These are phyloP conservation scores for Acronicta aceris DNA, from an alignment of 2,888 invertebrate genomes.

Conservation along the genomic window DNA sequence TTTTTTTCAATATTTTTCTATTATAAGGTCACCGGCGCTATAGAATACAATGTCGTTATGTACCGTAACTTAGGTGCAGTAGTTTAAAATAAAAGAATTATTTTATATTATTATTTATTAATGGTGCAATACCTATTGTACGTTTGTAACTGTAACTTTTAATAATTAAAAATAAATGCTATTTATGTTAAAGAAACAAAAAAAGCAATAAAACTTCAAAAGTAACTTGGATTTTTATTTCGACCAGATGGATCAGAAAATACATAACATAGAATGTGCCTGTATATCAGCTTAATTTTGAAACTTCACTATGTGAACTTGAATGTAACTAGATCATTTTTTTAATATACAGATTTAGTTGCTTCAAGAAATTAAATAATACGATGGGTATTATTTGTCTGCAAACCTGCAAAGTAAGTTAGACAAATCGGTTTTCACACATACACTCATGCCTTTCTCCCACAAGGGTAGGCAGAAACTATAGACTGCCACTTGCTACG, in stretches of 20 bases:
- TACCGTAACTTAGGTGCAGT: slow-evolving; percentile 79
- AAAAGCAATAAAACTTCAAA: slow-evolving; percentile 88
- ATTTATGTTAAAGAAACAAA: slow-evolving; percentile 88
- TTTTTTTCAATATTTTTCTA: slow-evolving; percentile 86
- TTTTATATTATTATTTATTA: slow-evolving; percentile 88
- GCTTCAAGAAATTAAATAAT: no score
- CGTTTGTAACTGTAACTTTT: slow-evolving; percentile 88
- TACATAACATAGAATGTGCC: background rate
- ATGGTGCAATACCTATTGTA: slow-evolving; percentile 86
- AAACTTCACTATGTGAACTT: no score
- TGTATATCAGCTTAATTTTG: no score
- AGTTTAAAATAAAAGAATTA: slow-evolving; percentile 83
- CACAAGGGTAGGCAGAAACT: no score
- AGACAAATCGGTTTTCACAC: no score
- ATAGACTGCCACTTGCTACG: no score
- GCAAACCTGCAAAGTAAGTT: no score
- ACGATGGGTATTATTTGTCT: no score
- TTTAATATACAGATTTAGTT: no score
- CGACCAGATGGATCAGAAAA: slow-evolving; percentile 4
- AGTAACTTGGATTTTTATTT: slow-evolving; percentile 77
- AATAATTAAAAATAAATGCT: slow-evolving; percentile 88
- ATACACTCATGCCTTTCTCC: no score
- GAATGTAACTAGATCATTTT: no score
- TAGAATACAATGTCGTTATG: slow-evolving; percentile 72
- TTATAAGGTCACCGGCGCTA: slow-evolving; percentile 80